Conservation (phyloP, 1,140 invertebrate genomes). For the Bombus ignitus region DNA sequence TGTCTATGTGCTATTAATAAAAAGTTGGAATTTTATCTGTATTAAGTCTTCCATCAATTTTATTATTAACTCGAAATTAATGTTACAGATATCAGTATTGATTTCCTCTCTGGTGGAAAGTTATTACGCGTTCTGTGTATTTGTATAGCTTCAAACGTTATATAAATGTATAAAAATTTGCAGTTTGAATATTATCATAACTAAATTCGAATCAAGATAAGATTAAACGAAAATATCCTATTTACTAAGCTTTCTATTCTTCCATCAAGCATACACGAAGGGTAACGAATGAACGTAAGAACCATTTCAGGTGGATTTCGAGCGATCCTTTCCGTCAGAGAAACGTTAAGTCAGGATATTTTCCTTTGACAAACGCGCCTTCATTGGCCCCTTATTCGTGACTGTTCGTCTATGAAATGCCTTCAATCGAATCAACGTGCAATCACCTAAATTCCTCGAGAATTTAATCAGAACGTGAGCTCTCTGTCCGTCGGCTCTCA, state of each 20-base stretch:
- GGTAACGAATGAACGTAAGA: background rate
- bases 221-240: background rate
- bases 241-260: background rate
- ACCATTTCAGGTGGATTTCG: conserved; percentile 18
- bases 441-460: conserved; percentile 75
- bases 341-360: conserved; percentile 63
- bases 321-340: conserved; percentile 28
- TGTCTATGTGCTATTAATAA: no score
- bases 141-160: no score
- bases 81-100: no score
- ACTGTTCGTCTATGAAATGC: conserved; percentile 75
- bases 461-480: conserved; percentile 76
- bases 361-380: conserved; percentile 70
- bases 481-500: conserved; percentile 49
- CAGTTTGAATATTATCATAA: no score
- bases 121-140: no score
- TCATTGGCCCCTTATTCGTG: conserved; percentile 75
- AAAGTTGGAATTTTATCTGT: no score
- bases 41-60: no score
- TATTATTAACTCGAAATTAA: no score
- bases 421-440: conserved; percentile 75
- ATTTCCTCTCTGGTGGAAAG: no score
- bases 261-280: no score
- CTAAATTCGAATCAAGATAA: background rate
- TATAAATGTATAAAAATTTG: no score